Evolutionary conservation across 2,888 invertebrate species (phyloP).

Genomic region (Oligia fasciuncula): DNA sequence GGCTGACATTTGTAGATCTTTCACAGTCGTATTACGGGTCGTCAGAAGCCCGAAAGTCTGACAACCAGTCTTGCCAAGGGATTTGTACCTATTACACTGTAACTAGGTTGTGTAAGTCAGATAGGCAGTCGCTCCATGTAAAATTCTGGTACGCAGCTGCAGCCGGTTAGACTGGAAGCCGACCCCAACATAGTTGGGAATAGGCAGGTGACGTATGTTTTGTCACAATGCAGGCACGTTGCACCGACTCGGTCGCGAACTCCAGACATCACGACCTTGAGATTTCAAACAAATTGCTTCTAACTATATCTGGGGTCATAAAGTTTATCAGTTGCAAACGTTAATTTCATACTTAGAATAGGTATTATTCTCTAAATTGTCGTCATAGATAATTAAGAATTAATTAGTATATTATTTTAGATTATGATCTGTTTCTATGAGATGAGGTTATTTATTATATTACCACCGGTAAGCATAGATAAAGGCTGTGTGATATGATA

Average conservation of each 20-base stretch:
- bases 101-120: background rate
- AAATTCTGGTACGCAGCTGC: background rate
- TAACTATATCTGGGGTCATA: constrained; percentile 10
- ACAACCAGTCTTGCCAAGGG: background rate
- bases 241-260: background rate
- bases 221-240: constrained; percentile 2
- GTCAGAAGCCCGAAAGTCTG: background rate
- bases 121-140: background rate
- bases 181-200: background rate
- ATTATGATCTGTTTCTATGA: constrained; percentile 34
- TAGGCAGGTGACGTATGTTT: background rate
- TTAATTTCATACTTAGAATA: constrained; percentile 15
- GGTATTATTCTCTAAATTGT: constrained; percentile 8
- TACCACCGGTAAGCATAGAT: constrained; percentile 19
- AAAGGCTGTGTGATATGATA: background rate
- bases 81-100: background rate
- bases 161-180: background rate
- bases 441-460: constrained; percentile 36
- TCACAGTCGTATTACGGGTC: background rate
- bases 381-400: constrained; percentile 35
- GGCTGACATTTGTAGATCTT: background rate
- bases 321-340: constrained; percentile 39
- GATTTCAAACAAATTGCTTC: constrained; percentile 1
- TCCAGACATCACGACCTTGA: background rate
- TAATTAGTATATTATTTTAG: constrained; percentile 14